Evolutionary conservation across 2,113 vertebrate genomes (phyloP).

Genomic region (Percina caprodes): DNA sequence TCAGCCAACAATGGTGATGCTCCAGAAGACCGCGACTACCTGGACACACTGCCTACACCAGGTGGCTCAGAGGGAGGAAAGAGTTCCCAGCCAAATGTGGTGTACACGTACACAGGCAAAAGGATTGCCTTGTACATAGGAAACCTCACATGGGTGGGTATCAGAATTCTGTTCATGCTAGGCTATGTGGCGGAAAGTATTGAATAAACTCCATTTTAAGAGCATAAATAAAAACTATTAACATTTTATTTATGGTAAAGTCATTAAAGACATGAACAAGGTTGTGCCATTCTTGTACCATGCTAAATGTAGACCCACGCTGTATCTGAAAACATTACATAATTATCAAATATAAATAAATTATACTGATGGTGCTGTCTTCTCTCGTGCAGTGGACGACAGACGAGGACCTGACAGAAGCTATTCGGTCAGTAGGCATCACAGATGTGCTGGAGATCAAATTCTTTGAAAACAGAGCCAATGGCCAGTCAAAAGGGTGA

Average conservation of each 20-base stretch:
- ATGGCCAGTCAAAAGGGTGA: conserved; percentile 99
- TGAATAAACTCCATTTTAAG: not conserved
- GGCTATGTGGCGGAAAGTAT: not conserved
- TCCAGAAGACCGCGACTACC: conserved; percentile 96
- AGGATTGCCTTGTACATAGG: conserved; percentile 97
- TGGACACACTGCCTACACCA: conserved; percentile 93
- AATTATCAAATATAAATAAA: not conserved
- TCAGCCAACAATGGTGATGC: conserved; percentile 99
- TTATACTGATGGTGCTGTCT: not conserved
- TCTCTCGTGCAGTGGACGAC: conserved; percentile 94
- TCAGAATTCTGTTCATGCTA: not conserved
- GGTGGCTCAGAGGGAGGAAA: conserved; percentile 94
- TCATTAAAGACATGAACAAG: not conserved
- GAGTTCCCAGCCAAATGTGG: conserved; percentile 92
- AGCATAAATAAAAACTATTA: not conserved
- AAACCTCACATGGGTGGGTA: conserved; percentile 96
- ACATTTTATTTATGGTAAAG: not conserved
- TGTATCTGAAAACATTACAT: not conserved
- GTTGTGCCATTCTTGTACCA: not conserved
- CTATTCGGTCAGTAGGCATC: conserved; percentile 95
- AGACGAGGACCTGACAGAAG: conserved; percentile 98
- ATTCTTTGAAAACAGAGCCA: conserved; percentile 99
- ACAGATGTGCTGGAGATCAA: conserved; percentile 98
- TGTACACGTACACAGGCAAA: conserved; percentile 97
- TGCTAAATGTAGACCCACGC: not conserved